Conservation (phyloP, 2,113 vertebrate species). For the Gymnarchus niloticus region DNA sequence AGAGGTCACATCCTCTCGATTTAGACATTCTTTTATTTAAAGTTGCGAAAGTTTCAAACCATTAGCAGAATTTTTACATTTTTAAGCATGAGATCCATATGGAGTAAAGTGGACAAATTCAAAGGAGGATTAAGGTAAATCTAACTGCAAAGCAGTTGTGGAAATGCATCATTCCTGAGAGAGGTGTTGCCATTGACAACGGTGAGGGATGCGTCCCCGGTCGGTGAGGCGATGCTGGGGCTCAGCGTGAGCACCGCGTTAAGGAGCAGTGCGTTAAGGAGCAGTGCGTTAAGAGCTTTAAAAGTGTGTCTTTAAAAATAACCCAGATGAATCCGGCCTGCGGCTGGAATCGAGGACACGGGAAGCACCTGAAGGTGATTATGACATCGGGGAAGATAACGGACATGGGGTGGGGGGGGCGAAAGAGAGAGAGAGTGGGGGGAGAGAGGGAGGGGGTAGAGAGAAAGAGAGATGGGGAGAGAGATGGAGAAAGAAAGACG, state of each 20-base stretch:
- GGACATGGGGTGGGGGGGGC: constrained; percentile 26
- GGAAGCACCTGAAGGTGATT: constrained; percentile 34
- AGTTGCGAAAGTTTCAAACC: neutral
- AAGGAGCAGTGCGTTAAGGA: neutral
- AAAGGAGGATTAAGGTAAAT: constrained; percentile 4
- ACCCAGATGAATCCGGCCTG: neutral
- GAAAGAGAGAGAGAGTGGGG: neutral
- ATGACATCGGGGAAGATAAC: constrained; percentile 30
- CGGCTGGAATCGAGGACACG: neutral
- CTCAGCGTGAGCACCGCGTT: neutral
- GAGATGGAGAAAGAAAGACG: neutral
- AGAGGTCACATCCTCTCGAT: neutral
- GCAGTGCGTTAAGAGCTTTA: neutral
- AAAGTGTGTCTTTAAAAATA: constrained; percentile 17
- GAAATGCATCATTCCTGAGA: neutral
- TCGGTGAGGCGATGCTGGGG: neutral
- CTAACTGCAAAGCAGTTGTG: neutral
- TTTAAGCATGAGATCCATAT: neutral
- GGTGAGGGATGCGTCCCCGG: neutral
- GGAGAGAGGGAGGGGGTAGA: neutral
- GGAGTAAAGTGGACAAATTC: constrained; percentile 6
- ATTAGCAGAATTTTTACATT: neutral
- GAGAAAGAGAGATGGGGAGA: neutral
- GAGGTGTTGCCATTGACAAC: neutral
- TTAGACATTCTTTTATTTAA: neutral